Evolutionary conservation across 2,113 vertebrate genomes (phyloP), one percentile per base, ranked within the genome.

Genomic region (Eulemur rufifrons): DNA sequence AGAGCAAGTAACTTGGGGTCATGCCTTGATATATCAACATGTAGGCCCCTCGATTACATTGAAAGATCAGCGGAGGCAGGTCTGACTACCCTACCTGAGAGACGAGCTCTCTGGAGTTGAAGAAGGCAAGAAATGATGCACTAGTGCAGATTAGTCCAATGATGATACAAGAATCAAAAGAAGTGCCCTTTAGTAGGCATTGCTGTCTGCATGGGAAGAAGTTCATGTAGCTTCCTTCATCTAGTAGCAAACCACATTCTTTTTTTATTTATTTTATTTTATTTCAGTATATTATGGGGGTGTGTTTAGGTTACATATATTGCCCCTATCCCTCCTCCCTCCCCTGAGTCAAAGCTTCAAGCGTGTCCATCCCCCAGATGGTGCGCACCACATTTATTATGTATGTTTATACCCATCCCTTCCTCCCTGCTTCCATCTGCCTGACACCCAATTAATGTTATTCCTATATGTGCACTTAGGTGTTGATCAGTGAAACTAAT

Each of bases 31-130:
- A 14, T 45, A 37, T 3, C 18, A 71, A 8, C 4, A 39, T 39
- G 0, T 0, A n/a, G 10, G 50, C 2, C 15, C 25, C 21, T 69
- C 2, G 11, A 0, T 54, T 54, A 64, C 34, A 32, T 2, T 71
- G 42, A 8, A 94, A 14, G 34, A 37, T 86, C 8, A 20, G 0
- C 18, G 11, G 4, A 52, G 9, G 10, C 8, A 54, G 6, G 6
- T 66, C 6, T 47, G 81, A 68, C 25, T 47, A 84, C 73, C 12
- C 17, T 39, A 34, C 63, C 69, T 42, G 9, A 59, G 34, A 80
- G 29, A 52, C 20, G 37, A 10, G n/a, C 17, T 34, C 15, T n/a
- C 69, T 61, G 2, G 3, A 39, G 4, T 68, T 81, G 45, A 20
- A 82, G 15, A 17, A 37, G 8, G 11, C 3, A 63, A n/a, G 52